Evolutionary conservation across 2,888 invertebrate genomes (phyloP).

Genomic region (Cantharis nigra): DNA sequence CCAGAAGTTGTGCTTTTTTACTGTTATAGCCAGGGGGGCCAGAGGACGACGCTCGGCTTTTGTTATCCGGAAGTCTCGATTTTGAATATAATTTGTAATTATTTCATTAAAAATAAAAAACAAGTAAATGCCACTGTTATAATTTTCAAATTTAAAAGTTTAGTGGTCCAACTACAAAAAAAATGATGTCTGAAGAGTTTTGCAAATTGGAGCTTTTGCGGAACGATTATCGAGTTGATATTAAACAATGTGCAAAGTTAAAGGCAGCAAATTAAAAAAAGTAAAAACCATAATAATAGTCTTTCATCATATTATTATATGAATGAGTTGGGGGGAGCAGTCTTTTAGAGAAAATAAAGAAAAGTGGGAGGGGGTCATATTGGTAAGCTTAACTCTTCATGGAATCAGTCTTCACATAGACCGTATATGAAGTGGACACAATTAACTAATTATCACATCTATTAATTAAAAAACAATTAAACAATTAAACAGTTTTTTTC

Average conservation of each 20-base stretch:
- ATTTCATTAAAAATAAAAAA: no score
- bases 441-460: slow-evolving; percentile 39
- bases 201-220: not conserved
- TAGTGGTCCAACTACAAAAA: no score
- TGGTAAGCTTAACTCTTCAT: slow-evolving; percentile 39
- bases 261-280: not conserved
- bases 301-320: slow-evolving; percentile 22
- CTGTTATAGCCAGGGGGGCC: no score
- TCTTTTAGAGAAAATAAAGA: slow-evolving; percentile 39
- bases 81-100: no score
- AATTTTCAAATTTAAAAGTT: no score
- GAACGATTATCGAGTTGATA: not conserved
- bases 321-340: slow-evolving; percentile 36
- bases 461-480: slow-evolving; percentile 9
- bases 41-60: no score
- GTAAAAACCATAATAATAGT: slow-evolving; percentile 24
- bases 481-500: not conserved
- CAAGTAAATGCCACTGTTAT: no score
- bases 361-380: slow-evolving; percentile 39
- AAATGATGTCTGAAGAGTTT: not conserved
- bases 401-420: slow-evolving; percentile 41
- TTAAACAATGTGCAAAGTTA: not conserved
- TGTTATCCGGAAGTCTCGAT: no score
- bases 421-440: slow-evolving; percentile 41
- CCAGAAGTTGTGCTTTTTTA: no score